A percentile compares a stretch with the other conserved stretches of the same genome.
Evolutionary conservation across 2,888 invertebrate genomes (phyloP).

Genomic region (Cataglyphis altisquamis): DNA sequence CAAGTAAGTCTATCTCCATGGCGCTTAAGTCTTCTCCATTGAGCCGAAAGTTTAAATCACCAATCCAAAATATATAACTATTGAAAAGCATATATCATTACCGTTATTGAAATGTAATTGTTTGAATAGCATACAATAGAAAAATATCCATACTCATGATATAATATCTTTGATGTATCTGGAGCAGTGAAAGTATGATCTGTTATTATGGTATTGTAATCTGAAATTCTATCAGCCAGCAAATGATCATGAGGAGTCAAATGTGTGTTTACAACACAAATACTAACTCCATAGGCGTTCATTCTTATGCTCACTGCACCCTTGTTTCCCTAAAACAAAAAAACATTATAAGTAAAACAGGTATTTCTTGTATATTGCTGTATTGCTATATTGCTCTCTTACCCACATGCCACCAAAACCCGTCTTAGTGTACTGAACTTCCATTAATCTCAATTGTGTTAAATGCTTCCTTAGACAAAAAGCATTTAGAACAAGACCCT

Average conservation of each 20-base stretch:
- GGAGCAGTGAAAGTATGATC: conserved; percentile 93
- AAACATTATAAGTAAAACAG: background rate
- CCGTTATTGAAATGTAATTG: background rate
- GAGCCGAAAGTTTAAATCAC: conserved; percentile 95
- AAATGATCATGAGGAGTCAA: conserved; percentile 96
- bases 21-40: conserved; percentile 89
- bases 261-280: conserved; percentile 96
- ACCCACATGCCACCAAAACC: conserved; percentile 98
- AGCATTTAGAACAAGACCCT: conserved; percentile 93
- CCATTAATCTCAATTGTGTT: conserved; percentile 93
- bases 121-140: background rate
- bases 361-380: background rate
- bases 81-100: conserved; percentile 75
- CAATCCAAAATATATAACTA: conserved; percentile 97
- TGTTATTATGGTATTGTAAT: conserved; percentile 95
- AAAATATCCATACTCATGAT: conserved; percentile 91
- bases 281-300: conserved; percentile 94
- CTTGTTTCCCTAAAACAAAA: conserved; percentile 93
- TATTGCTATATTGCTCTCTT: conserved; percentile 81
- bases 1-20: conserved; percentile 89
- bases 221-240: conserved; percentile 93
- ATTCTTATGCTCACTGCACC: conserved; percentile 96
- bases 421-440: conserved; percentile 95
- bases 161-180: conserved; percentile 94
- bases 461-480: conserved; percentile 94